Evolutionary conservation across 2,888 invertebrate species (phyloP), one percentile per base, ranked within the genome.

Genomic region (Adela reaumurella): DNA sequence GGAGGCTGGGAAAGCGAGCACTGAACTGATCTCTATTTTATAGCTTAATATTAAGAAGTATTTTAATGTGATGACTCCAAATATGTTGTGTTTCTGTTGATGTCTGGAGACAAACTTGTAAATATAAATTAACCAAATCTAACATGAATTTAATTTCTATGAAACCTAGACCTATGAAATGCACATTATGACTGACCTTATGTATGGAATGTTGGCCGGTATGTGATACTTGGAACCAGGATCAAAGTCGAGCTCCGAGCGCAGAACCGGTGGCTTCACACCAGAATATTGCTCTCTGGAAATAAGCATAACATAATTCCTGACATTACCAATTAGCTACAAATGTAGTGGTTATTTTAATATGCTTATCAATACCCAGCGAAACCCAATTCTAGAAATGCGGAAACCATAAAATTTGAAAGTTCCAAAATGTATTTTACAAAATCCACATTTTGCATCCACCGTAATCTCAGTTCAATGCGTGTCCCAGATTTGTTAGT

Each of bases 211-310:
- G 74, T 94, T 92, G 48, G 92, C 92, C 0, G 94, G 91, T 43
- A 96, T 85, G 69, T 96, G 95, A 67, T 93, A 96, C 67, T 96
- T 96, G 43, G 94, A 87, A 2, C 94, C 96, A 46, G 94, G 87
- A 65, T 96, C 96, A 63, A 96, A 96, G 72, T 96, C 93, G 53
- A 86, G 81, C 68, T 94, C 94, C 0, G 91, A 91, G 43, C 95
- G 81, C 1, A 90, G 70, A 0, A 92, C 88, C 1, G 94, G 93
- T 0, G 94, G 94, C 58, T 92, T 92, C 50, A 92, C 85, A 4
- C 94, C 94, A 53, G 92, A 88, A 58, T 89, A 92, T 63, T 87
- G 84, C 66, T 92, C 92, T 62, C 92, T 90, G 65, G 24, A 65
- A 68, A 50, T 61, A 24, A 24, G n/a, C n/a, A n/a, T n/a, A n/a